phyloP scores from a whole-genome alignment of 1,140 invertebrate genomes.

The Drosophila ercepeae region DNA sequence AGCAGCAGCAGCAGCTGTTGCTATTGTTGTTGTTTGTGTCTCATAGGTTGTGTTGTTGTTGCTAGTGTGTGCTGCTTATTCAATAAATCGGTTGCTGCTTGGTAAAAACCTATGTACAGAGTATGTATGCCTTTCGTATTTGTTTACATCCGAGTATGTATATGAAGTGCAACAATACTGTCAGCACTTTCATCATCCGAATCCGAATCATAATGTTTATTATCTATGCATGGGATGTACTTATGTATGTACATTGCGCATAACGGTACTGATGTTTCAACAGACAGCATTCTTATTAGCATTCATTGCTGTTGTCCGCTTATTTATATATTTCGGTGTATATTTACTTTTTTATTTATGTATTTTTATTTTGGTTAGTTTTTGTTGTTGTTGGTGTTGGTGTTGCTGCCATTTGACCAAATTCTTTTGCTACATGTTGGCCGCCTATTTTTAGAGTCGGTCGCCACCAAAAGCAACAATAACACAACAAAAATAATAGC shows the following conservation, averaged over 20 bases:
- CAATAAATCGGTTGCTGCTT: slow-evolving; percentile 30
- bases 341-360: slow-evolving; percentile 25
- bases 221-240: too few species aligned
- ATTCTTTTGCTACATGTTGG: slow-evolving; percentile 62
- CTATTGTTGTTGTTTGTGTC: slow-evolving; percentile 17
- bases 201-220: too few species aligned
- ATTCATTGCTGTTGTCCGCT: slow-evolving; percentile 9
- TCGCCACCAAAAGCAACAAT: slow-evolving; percentile 26
- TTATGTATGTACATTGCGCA: slow-evolving; percentile 29
- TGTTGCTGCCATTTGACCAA: slow-evolving; percentile 56
- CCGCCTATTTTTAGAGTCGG: slow-evolving; percentile 62
- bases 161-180: slow-evolving; percentile 30
- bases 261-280: slow-evolving; percentile 36
- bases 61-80: slow-evolving; percentile 15
- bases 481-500: slow-evolving; percentile 4
- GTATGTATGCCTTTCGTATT: slow-evolving; percentile 6
- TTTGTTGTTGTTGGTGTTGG: slow-evolving; percentile 23
- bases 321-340: slow-evolving; percentile 10
- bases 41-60: slow-evolving; percentile 14
- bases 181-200: background rate
- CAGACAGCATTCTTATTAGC: slow-evolving; percentile 32
- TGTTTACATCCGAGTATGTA: slow-evolving; percentile 55
- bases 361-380: slow-evolving; percentile 35
- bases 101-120: slow-evolving; percentile 14
- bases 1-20: slow-evolving; percentile 8